A percentile compares a stretch with the other conserved stretches of the same genome.
These are phyloP conservation scores for Dunckerocampus dactyliophorus DNA, from an alignment of 2,113 vertebrate genomes.

Conservation along the genomic window DNA sequence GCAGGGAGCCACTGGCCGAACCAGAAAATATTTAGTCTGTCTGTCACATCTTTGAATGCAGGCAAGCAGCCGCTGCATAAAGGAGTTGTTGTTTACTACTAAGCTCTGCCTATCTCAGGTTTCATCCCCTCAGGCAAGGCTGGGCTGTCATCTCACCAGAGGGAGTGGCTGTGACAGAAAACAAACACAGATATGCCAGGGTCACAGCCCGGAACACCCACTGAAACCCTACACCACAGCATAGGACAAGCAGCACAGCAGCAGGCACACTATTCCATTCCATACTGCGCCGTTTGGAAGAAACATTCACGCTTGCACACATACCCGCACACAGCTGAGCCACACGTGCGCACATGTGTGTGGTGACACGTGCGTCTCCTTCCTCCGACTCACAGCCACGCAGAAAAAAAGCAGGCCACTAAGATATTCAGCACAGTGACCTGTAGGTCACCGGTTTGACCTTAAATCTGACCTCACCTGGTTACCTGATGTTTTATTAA, in stretches of 20 bases:
- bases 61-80: constrained; percentile 52
- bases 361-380: constrained; percentile 6
- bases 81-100: constrained; percentile 67
- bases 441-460: constrained; percentile 41
- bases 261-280: constrained; percentile 35
- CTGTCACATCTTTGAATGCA: constrained; percentile 35
- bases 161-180: constrained; percentile 65
- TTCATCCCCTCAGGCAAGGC: constrained; percentile 61
- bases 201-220: constrained; percentile 52
- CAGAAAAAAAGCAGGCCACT: constrained; percentile 16
- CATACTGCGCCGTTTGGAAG: constrained; percentile 36
- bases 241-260: constrained; percentile 30
- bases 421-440: constrained; percentile 24
- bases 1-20: constrained; percentile 29
- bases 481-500: constrained; percentile 43
- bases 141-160: constrained; percentile 57
- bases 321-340: constrained; percentile 26
- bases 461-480: constrained; percentile 47
- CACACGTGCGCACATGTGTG: constrained; percentile 6
- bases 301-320: constrained; percentile 28
- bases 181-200: constrained; percentile 63
- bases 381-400: constrained; percentile 9
- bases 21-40: constrained; percentile 30
- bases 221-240: constrained; percentile 55
- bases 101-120: constrained; percentile 60